Evolutionary conservation across 2,797 vertebrate genomes (phyloP), one percentile per base, ranked within the genome.

Genomic region (Pipistrellus kuhlii): DNA sequence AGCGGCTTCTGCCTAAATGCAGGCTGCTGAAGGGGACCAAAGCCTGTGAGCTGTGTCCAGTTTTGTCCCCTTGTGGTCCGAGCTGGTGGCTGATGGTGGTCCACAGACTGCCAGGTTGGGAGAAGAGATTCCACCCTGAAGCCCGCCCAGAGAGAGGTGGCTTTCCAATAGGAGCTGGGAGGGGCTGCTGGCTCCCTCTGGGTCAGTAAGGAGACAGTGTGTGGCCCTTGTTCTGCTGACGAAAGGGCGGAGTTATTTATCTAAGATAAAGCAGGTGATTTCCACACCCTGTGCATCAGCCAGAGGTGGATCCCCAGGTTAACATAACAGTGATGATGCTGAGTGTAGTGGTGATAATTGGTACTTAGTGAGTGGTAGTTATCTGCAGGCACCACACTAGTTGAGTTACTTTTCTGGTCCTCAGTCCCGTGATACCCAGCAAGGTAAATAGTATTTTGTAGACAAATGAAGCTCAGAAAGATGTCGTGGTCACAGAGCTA

Each of bases 381-480:
- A 13, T 9, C 0, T 41, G 59, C 32, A 69, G 46, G 66, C 71
- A 53, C 3, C 44, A 46, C 5, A 23, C 88, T 48, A 23, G 41
- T 13, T 57, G 82, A 72, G 46, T 68, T 85, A 30, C 41, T 44
- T 68, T n/a, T 8, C 0, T 3, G 38, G 80, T 87, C 94, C 84
- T 66, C 51, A 27, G 90, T 59, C 41, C 93, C 6, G 1, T 13
- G 62, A 44, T 85, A 75, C 77, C 30, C 85, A 53, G 75, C 20
- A 71, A 88, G 59, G 53, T 92, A 88, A 95, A 86, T 8, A 88
- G 66, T 76, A 62, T 72, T 95, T 92, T 92, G 71, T n/a, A 21
- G 48, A 27, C 77, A 53, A 87, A 85, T 32, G 48, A 78, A 53
- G 13, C 72, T 51, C 62, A 35, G 81, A 41, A 86, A 85, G 69